Conservation (phyloP, 2,113 vertebrate species). For the Oncorhynchus nerka region DNA sequence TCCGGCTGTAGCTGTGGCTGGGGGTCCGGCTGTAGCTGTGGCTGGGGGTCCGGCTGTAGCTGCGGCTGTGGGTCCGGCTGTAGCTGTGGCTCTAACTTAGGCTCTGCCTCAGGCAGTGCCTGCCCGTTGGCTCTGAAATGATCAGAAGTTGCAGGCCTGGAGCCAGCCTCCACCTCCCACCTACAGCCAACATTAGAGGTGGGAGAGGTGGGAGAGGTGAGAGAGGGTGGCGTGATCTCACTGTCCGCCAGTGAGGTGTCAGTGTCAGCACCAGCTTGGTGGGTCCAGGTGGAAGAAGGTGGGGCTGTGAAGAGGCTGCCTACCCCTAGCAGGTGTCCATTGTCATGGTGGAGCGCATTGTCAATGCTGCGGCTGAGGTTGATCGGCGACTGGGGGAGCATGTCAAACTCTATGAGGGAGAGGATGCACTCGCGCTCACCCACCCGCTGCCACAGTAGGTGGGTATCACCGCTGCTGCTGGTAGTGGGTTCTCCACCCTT, state of each 20-base stretch:
- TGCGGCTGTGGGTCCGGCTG: too few relatives aligned
- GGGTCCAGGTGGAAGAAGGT: constrained; percentile 63
- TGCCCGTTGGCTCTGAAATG: constrained; percentile 72
- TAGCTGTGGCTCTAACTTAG: constrained; percentile 15
- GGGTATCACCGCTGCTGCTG: constrained; percentile 38
- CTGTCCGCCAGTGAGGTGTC: constrained; percentile 15
- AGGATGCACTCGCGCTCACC: constrained; percentile 72
- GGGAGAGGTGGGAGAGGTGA: constrained; percentile 38
- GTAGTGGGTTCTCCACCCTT: constrained; percentile 23
- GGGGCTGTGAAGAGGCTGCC: constrained; percentile 77
- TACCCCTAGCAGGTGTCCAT: constrained; percentile 73
- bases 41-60: too few relatives aligned
- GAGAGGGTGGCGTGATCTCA: constrained; percentile 16
- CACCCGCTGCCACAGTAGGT: constrained; percentile 61
- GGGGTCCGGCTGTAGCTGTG: too few relatives aligned
- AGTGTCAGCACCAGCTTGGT: constrained; percentile 1
- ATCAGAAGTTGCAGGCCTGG: constrained; percentile 72
- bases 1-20: neutral
- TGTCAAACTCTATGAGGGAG: constrained; percentile 81
- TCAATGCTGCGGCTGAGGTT: constrained; percentile 86
- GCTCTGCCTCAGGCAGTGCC: neutral
- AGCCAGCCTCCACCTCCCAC: constrained; percentile 70
- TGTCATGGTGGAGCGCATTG: constrained; percentile 72
- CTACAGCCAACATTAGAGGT: constrained; percentile 32
- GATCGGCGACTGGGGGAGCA: constrained; percentile 83